phyloP scores from a whole-genome alignment of 2,888 invertebrate genomes.

The Drosophila borealis region DNA sequence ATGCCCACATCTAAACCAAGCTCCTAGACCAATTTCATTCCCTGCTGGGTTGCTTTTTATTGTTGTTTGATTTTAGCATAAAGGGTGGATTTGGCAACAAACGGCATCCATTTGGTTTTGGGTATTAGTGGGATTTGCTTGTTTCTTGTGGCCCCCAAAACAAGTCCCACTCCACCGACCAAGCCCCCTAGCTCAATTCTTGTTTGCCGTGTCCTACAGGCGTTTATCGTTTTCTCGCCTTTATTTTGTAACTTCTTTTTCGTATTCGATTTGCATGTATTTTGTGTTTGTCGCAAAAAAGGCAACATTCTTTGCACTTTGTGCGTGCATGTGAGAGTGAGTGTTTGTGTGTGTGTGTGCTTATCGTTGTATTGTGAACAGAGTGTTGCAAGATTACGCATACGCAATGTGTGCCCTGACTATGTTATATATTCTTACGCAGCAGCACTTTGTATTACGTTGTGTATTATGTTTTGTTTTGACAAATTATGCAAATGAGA shows the following conservation, averaged over 20 bases:
- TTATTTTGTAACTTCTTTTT: slow-evolving; percentile 34
- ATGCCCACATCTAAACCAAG: slow-evolving; percentile 3
- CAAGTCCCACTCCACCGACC: background rate
- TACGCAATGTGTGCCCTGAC: slow-evolving; percentile 65
- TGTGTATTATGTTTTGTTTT: slow-evolving; percentile 71
- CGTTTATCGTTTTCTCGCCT: slow-evolving; percentile 71
- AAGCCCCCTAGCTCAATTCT: background rate
- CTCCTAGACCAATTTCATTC: slow-evolving; percentile 54
- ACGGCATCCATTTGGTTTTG: slow-evolving; percentile 71
- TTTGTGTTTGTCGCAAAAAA: slow-evolving; percentile 57
- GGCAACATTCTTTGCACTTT: slow-evolving; percentile 55
- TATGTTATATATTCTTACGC: slow-evolving; percentile 25
- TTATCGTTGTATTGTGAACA: slow-evolving; percentile 36
- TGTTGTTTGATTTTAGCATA: slow-evolving; percentile 77
- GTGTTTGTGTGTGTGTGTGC: slow-evolving; percentile 23
- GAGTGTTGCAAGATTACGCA: slow-evolving; percentile 73
- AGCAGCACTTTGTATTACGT: slow-evolving; percentile 67
- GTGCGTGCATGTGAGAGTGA: slow-evolving; percentile 21
- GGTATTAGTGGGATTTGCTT: slow-evolving; percentile 72
- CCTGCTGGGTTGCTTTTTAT: slow-evolving; percentile 65
- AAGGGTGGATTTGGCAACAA: slow-evolving; percentile 73
- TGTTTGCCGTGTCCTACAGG: slow-evolving; percentile 49
- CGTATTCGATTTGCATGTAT: slow-evolving; percentile 72
- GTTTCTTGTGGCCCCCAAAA: slow-evolving; percentile 17
- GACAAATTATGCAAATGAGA: slow-evolving; percentile 78